phyloP scores from a whole-genome alignment of 2,888 invertebrate species.

The Ceriagrion tenellum region DNA sequence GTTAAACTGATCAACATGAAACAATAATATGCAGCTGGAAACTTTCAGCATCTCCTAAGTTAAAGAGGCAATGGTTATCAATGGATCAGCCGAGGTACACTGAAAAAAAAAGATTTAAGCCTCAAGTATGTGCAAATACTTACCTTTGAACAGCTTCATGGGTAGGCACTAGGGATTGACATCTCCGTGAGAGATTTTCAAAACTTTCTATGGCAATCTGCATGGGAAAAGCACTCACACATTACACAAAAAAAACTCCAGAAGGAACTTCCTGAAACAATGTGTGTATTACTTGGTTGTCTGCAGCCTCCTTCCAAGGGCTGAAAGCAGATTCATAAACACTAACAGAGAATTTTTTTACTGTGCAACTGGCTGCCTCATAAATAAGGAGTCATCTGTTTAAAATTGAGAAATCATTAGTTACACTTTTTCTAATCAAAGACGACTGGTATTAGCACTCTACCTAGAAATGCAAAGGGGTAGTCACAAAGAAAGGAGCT shows the following conservation, averaged over 20 bases:
- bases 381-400: neutral
- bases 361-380: neutral
- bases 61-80: neutral
- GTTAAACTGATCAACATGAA: neutral
- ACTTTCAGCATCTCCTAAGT: neutral
- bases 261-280: neutral
- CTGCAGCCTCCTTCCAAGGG: neutral
- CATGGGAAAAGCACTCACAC: neutral
- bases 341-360: neutral
- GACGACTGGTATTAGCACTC: conserved; percentile 8
- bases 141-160: neutral
- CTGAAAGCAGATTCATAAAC: neutral
- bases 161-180: neutral
- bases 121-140: neutral
- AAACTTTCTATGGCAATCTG: conserved; percentile 1
- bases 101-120: conserved; percentile 8
- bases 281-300: neutral
- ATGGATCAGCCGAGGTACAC: neutral
- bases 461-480: neutral
- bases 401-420: neutral
- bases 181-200: neutral
- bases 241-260: neutral
- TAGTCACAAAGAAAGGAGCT: neutral
- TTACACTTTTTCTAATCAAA: neutral
- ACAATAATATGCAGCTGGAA: neutral